Percentiles rank a stretch among this genome's conserved stretches.
phyloP scores from a whole-genome alignment of 2,888 invertebrate species.

The Microctonus brassicae region DNA sequence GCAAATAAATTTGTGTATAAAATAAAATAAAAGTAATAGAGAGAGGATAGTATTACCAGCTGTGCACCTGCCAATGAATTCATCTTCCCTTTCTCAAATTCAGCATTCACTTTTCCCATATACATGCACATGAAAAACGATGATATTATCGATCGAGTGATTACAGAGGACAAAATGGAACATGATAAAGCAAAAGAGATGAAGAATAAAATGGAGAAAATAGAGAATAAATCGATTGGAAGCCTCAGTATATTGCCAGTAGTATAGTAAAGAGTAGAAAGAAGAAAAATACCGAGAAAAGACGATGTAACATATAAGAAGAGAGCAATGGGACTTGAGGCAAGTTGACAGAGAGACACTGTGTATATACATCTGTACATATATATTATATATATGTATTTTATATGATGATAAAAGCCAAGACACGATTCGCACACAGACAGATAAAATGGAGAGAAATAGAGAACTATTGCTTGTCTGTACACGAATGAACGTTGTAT shows the following conservation, averaged over 20 bases:
- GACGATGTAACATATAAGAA: neutral
- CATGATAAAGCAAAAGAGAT: neutral
- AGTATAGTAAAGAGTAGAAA: conserved; percentile 9
- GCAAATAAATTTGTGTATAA: neutral
- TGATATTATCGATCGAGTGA: conserved; percentile 35
- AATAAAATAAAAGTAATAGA: conserved; percentile 11
- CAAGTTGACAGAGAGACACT: conserved; percentile 21
- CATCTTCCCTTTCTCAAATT: conserved; percentile 19
- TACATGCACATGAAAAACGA: neutral
- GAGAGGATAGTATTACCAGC: conserved; percentile 25
- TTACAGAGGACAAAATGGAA: conserved; percentile 31
- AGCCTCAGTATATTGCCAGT: conserved; percentile 27
- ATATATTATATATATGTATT: neutral
- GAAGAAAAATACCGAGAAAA: conserved; percentile 13
- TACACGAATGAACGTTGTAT: conserved; percentile 41
- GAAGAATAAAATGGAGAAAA: neutral
- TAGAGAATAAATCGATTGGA: conserved; percentile 22
- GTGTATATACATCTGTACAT: neutral
- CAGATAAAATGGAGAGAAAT: no score
- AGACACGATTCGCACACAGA: conserved; percentile 19
- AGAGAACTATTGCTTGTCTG: neutral
- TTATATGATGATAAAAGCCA: neutral
- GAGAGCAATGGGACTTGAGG: neutral
- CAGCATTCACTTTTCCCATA: neutral
- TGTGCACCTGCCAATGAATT: conserved; percentile 44